phyloP scores from a whole-genome alignment of 2,113 vertebrate species.

The Aramus guarauna region DNA sequence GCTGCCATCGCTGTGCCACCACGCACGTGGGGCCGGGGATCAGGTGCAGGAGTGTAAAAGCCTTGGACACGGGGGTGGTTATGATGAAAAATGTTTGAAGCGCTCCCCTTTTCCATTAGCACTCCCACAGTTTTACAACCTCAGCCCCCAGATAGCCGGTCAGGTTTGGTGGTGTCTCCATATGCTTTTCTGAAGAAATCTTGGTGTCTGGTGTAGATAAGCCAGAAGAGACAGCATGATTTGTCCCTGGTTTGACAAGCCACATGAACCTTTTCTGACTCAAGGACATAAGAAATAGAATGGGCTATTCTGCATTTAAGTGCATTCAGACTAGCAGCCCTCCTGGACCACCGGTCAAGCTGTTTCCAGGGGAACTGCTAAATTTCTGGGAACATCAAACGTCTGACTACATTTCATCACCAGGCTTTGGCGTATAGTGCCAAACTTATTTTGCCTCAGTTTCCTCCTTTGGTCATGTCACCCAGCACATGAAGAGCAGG shows the following conservation, averaged over 20 bases:
- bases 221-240: not conserved
- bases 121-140: not conserved
- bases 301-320: not conserved
- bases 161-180: not conserved
- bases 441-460: not conserved
- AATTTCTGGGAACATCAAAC: fast-evolving
- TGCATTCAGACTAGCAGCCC: not conserved
- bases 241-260: not conserved
- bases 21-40: fast-evolving
- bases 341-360: not conserved
- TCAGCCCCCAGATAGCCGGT: fast-evolving
- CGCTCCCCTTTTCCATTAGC: not conserved
- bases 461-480: not conserved
- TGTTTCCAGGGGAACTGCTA: not conserved
- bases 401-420: not conserved
- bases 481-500: fast-evolving
- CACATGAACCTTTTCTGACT: not conserved
- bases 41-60: not conserved
- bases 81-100: not conserved
- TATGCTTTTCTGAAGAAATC: not conserved
- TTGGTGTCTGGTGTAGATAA: not conserved
- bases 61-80: not conserved
- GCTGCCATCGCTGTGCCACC: fast-evolving
- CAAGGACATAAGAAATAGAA: not conserved
- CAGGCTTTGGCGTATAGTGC: not conserved